These are phyloP conservation scores for Colostygia pectinataria DNA, from an alignment of 2,888 invertebrate species.

Conservation along the genomic window DNA sequence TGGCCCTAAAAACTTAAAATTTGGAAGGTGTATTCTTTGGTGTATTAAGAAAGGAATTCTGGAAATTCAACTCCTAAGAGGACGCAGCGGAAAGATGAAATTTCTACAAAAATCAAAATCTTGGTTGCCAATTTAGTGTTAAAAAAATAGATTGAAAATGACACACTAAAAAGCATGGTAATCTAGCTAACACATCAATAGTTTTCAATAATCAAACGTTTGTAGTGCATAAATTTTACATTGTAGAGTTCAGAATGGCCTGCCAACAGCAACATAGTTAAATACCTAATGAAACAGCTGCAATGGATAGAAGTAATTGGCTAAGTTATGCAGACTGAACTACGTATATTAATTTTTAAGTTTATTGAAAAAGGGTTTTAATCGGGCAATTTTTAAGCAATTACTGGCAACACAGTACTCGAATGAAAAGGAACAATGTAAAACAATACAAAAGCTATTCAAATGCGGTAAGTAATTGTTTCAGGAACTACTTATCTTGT, in stretches of 20 bases:
- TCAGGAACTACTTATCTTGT: no score
- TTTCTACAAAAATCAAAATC: no score
- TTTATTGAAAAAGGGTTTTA: background rate
- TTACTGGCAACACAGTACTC: no score
- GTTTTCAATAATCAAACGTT: slow-evolving; percentile 2
- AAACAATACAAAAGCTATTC: no score
- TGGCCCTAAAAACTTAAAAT: no score
- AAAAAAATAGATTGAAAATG: slow-evolving; percentile 3
- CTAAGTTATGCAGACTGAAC: slow-evolving; percentile 19
- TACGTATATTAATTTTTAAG: slow-evolving; percentile 26
- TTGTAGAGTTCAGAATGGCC: slow-evolving; percentile 8
- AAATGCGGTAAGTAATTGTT: no score
- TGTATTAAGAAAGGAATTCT: no score
- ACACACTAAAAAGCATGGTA: slow-evolving; percentile 9
- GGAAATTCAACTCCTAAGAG: no score
- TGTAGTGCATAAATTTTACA: background rate
- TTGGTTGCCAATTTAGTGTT: background rate
- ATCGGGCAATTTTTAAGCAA: no score
- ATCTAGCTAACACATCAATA: slow-evolving; percentile 10
- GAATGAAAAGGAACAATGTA: no score
- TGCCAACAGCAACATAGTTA: slow-evolving; percentile 13
- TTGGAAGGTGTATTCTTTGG: no score
- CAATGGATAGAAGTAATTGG: slow-evolving; percentile 26
- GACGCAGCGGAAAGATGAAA: no score
- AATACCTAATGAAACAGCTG: slow-evolving; percentile 22